phyloP scores from a whole-genome alignment of 2,888 invertebrate genomes.

The Iphiclides podalirius region DNA sequence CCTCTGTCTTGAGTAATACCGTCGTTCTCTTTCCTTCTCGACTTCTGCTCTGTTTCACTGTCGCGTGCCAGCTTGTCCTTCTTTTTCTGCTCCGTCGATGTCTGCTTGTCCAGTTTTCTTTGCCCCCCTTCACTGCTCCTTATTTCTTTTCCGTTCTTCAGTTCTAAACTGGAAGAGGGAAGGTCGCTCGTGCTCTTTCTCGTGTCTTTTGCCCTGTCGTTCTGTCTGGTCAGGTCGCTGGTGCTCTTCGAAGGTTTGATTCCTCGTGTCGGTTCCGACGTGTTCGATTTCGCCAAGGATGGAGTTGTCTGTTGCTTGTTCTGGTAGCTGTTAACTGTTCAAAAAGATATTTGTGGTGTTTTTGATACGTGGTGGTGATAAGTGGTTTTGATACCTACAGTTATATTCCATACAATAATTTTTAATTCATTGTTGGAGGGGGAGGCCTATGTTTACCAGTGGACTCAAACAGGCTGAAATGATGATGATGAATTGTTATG shows the following conservation, averaged over 20 bases:
- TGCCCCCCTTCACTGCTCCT: constrained; percentile 47
- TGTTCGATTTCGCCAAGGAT: constrained; percentile 42
- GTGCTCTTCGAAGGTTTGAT: constrained; percentile 50
- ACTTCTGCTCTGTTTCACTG: constrained; percentile 48
- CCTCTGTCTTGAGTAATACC: constrained; percentile 26
- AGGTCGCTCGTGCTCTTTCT: constrained; percentile 47
- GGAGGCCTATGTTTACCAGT: too few species aligned
- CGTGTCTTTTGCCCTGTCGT: constrained; percentile 33
- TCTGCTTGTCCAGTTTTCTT: constrained; percentile 52
- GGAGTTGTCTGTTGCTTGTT: constrained; percentile 41
- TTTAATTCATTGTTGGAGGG: too few species aligned
- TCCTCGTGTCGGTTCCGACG: constrained; percentile 26
- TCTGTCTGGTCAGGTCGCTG: constrained; percentile 40
- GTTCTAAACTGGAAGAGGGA: constrained; percentile 37
- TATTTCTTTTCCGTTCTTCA: constrained; percentile 33
- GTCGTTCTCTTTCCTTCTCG: constrained; percentile 40
- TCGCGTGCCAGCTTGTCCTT: constrained; percentile 41
- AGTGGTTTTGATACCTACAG: too few species aligned
- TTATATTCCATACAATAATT: too few species aligned
- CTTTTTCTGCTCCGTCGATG: constrained; percentile 43
- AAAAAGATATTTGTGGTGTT: too few species aligned
- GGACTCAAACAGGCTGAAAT: too few species aligned
- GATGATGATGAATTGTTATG: too few species aligned
- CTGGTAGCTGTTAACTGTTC: constrained; percentile 40
- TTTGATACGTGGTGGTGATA: too few species aligned